Evolutionary conservation across 2,797 vertebrate genomes (phyloP), one percentile per base, ranked within the genome.

Genomic region (Miichthys miiuy): DNA sequence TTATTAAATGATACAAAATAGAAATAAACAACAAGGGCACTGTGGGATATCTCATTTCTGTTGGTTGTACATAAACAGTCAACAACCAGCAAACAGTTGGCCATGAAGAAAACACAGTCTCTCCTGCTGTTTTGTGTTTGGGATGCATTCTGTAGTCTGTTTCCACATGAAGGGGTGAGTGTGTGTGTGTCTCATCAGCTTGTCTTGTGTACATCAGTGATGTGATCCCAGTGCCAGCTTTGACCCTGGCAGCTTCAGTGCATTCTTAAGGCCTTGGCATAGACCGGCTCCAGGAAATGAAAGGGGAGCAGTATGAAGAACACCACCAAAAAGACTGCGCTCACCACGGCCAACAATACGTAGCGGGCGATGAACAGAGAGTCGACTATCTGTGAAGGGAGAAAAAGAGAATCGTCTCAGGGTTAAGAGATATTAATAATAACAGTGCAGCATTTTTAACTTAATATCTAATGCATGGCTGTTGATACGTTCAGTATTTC

Each of bases 311-410:
- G 85, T 92, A 97, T 80, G 92, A 97, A 96, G 55, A 96, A 80
- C n/a, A 94, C 93, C 51, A 94, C 94, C 1, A 99, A 92, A 46
- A 97, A 95, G 7, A 95, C 55, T 8, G 89, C 68, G 9, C 91
- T 91, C 75, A 90, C 94, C 77, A 94, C 12, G 0, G 94, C 93
- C 91, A 99, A 92, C 52, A 99, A 96, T 55, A 97, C 25, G 3
- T 97, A 97, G 76, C 97, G 97, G 38, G 96, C 95, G 0, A 99
- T 96, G 88, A 98, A 95, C 91, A 98, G 95, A 30, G 91, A 73
- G 86, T 99, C 97, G 89, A 97, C 95, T 1, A 97, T 95, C 97
- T 99, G 94, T 4, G 34, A 38, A 47, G 64, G 79, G 79, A 74
- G 34, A 85, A 9, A 71, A 61, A 44, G 50, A 0, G 17, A 48